phyloP scores from a whole-genome alignment of 2,888 invertebrate genomes.

The Lithophane ornitopus region DNA sequence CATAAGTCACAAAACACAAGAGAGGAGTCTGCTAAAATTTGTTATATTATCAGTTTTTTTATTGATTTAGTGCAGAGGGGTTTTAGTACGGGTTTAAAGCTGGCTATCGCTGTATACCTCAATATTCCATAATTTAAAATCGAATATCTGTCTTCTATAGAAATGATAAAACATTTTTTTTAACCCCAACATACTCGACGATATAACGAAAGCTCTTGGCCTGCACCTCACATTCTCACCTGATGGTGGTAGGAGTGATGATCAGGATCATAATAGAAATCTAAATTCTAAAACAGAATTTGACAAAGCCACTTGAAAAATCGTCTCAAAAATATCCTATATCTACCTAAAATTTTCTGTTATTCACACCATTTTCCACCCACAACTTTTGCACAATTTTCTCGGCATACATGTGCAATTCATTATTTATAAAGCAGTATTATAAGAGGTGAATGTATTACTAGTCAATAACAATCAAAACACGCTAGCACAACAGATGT shows the following conservation, averaged over 20 bases:
- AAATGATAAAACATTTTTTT: neutral
- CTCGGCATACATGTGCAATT: conserved; percentile 26
- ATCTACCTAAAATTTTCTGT: neutral
- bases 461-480: conserved; percentile 71
- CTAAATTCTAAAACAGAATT: neutral
- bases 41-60: neutral
- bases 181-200: too few species aligned
- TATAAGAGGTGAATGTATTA: conserved; percentile 66
- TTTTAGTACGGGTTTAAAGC: neutral
- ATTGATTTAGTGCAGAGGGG: neutral
- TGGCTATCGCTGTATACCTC: neutral
- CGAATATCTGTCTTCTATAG: neutral
- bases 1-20: neutral
- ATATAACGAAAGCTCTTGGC: too few species aligned
- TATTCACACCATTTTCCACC: conserved; percentile 34
- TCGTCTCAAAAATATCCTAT: neutral
- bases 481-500: conserved; percentile 68
- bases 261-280: too few species aligned
- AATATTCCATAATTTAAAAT: neutral
- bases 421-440: conserved; percentile 38
- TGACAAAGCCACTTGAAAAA: neutral
- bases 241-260: too few species aligned
- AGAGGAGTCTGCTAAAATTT: neutral
- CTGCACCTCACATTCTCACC: too few species aligned
- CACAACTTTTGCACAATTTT: conserved; percentile 28